Evolutionary conservation across 2,797 vertebrate species (phyloP).

Genomic region (Cirrhinus mrigala): DNA sequence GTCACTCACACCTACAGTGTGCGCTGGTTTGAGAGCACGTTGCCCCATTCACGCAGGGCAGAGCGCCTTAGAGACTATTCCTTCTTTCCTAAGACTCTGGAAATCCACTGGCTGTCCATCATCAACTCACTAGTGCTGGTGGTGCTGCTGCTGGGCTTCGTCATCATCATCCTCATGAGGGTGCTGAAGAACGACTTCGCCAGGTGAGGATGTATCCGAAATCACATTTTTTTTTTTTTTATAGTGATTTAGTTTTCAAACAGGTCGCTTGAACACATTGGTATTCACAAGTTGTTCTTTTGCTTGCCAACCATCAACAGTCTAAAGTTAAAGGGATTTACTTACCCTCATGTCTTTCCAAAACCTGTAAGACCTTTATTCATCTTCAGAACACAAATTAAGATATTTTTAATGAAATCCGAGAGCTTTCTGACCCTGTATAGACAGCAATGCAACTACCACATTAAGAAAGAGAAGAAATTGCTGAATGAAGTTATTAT

Average conservation of each 20-base stretch:
- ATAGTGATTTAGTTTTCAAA: not conserved
- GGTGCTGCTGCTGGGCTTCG: slow-evolving; percentile 91
- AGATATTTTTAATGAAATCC: too few species aligned
- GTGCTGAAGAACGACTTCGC: slow-evolving; percentile 93
- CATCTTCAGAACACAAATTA: too few species aligned
- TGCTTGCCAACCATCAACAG: too few species aligned
- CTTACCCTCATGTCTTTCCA: too few species aligned
- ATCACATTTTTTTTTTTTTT: not conserved
- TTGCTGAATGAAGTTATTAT: too few species aligned
- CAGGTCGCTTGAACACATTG: not conserved
- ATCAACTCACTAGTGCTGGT: slow-evolving; percentile 95
- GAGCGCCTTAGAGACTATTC: slow-evolving; percentile 86
- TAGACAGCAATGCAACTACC: too few species aligned
- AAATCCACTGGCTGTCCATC: slow-evolving; percentile 96
- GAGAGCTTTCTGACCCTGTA: too few species aligned
- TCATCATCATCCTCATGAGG: slow-evolving; percentile 95
- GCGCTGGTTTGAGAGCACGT: slow-evolving; percentile 86
- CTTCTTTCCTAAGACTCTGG: slow-evolving; percentile 92
- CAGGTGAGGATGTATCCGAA: slow-evolving; percentile 73
- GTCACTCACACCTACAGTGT: slow-evolving; percentile 90
- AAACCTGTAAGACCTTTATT: too few species aligned
- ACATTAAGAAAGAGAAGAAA: too few species aligned
- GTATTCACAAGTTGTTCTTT: not conserved
- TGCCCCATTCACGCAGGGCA: slow-evolving; percentile 77
- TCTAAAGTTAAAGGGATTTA: not conserved